Percentiles rank a stretch among this genome's conserved stretches.
These are phyloP conservation scores for Neoniphon sammara DNA, from an alignment of 2,797 vertebrate genomes.

Conservation along the genomic window DNA sequence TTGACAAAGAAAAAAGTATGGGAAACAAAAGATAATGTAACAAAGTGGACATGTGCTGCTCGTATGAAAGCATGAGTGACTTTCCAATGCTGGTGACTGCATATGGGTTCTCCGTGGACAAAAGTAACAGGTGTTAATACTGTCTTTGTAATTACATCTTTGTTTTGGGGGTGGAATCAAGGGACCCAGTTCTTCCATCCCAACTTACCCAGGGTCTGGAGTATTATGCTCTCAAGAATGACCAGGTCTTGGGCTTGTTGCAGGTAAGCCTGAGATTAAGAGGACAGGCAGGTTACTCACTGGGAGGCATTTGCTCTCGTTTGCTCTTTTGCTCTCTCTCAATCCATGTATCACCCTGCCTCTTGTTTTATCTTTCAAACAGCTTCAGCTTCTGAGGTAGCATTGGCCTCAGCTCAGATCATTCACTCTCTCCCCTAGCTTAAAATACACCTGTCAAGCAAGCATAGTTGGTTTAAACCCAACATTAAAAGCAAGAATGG, in stretches of 20 bases:
- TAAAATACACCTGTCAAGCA: slow-evolving; percentile 25
- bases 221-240: slow-evolving; percentile 98
- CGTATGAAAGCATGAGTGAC: slow-evolving; percentile 18
- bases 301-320: slow-evolving; percentile 66
- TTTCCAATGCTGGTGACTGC: slow-evolving; percentile 51
- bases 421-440: slow-evolving; percentile 11
- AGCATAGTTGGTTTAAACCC: background rate
- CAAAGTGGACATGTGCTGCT: slow-evolving; percentile 20
- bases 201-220: slow-evolving; percentile 98
- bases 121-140: slow-evolving; percentile 74
- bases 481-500: slow-evolving; percentile 13
- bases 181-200: slow-evolving; percentile 81
- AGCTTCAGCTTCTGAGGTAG: slow-evolving; percentile 16
- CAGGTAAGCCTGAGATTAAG: slow-evolving; percentile 94
- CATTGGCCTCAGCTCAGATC: background rate
- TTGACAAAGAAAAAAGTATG: slow-evolving; percentile 24
- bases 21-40: slow-evolving; percentile 17
- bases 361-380: slow-evolving; percentile 7
- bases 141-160: slow-evolving; percentile 53
- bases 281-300: slow-evolving; percentile 90
- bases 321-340: slow-evolving; percentile 29
- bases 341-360: slow-evolving; percentile 31
- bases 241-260: slow-evolving; percentile 99
- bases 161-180: slow-evolving; percentile 68
- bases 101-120: slow-evolving; percentile 68